phyloP scores from a whole-genome alignment of 2,797 vertebrate genomes.

The Periophthalmus magnuspinnatus region DNA sequence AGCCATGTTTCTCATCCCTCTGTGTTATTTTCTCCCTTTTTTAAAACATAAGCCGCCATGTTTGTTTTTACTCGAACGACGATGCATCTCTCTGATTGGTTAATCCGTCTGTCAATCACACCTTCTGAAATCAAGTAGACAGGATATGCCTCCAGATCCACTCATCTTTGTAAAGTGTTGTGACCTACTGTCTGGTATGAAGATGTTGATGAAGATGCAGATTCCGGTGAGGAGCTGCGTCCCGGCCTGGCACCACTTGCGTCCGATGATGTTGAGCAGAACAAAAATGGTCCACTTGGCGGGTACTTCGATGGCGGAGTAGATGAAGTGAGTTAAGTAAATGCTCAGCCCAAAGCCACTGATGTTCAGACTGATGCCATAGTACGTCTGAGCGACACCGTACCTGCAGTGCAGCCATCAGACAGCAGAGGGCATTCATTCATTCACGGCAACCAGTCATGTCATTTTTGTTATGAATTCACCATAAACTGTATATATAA shows the following conservation, averaged over 20 bases:
- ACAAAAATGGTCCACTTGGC: constrained; percentile 78
- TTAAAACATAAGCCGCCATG: too few relatives aligned
- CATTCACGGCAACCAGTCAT: fast-evolving
- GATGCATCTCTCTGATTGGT: too few relatives aligned
- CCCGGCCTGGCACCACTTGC: constrained; percentile 74
- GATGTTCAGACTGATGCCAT: constrained; percentile 85
- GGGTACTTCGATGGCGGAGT: constrained; percentile 83
- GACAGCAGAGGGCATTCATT: neutral
- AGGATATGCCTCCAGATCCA: too few relatives aligned
- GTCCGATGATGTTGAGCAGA: constrained; percentile 73
- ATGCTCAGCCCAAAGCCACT: constrained; percentile 80
- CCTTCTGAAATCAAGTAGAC: too few relatives aligned
- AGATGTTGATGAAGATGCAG: constrained; percentile 74
- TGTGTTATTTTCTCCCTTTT: too few relatives aligned
- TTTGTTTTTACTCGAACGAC: too few relatives aligned
- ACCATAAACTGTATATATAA: too few relatives aligned
- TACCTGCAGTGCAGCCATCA: constrained; percentile 72
- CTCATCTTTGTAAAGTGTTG: too few relatives aligned
- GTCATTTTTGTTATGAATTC: too few relatives aligned
- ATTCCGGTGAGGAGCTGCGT: constrained; percentile 70
- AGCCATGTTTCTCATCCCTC: too few relatives aligned
- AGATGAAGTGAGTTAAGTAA: constrained; percentile 88
- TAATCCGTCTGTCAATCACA: too few relatives aligned
- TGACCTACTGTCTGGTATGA: constrained; percentile 42
- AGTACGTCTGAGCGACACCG: constrained; percentile 86